Percentiles rank a stretch among this genome's conserved stretches.
Evolutionary conservation across 2,113 vertebrate species (phyloP).

Genomic region (Chloebia gouldiae): DNA sequence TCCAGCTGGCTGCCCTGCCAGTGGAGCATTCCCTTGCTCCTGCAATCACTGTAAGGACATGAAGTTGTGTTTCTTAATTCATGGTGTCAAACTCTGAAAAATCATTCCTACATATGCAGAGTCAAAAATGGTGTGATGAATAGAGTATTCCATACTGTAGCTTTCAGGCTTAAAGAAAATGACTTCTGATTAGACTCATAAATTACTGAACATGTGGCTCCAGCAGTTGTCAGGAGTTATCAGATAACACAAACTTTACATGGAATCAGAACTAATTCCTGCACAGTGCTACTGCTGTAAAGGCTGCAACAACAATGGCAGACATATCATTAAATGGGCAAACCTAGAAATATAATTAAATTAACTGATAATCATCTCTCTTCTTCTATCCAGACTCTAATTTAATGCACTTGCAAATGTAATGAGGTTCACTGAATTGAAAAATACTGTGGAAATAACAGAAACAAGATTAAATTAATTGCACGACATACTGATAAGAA

Average conservation of each 20-base stretch:
- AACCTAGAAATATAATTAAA: constrained; percentile 81
- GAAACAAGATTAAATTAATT: constrained; percentile 85
- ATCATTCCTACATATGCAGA: neutral
- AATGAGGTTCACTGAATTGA: constrained; percentile 76
- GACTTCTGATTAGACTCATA: constrained; percentile 61
- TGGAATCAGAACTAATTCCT: constrained; percentile 60
- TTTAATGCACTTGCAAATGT: constrained; percentile 78
- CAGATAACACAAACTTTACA: constrained; percentile 71
- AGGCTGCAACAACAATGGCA: constrained; percentile 69
- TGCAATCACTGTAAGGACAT: neutral
- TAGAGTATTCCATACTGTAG: neutral
- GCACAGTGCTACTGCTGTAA: constrained; percentile 44
- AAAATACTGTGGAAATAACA: constrained; percentile 79
- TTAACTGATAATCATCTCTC: constrained; percentile 81
- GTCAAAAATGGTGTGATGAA: neutral
- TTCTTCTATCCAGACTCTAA: constrained; percentile 75
- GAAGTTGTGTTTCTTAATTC: neutral
- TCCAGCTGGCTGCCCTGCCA: neutral
- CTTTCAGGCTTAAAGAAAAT: constrained; percentile 54
- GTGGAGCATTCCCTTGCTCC: neutral
- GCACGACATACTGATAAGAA: constrained; percentile 77
- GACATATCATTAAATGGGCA: constrained; percentile 72
- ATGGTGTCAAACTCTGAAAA: neutral
- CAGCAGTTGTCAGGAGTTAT: constrained; percentile 50
- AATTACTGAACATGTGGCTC: constrained; percentile 38